Evolutionary conservation across 1,140 invertebrate genomes (phyloP), one percentile per base, ranked within the genome.

Genomic region (Orchesella cincta): DNA sequence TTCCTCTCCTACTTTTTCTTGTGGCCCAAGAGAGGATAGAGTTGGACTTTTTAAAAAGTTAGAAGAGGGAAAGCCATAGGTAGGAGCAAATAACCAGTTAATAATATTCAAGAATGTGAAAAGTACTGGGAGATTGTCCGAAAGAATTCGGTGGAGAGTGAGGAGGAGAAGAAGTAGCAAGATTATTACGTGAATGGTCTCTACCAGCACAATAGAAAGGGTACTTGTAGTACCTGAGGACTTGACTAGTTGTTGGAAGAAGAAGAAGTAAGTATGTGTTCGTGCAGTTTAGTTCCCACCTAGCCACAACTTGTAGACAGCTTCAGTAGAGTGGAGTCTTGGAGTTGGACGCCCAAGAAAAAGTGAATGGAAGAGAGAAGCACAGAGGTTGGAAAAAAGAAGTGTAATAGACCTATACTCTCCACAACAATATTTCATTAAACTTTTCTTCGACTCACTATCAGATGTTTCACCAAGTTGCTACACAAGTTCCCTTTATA

Each of bases 51-150:
- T 12, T 8, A 46, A 8, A 20, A 46, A 46, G 39, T 46, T 46
- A 20, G 39, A 46, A 20, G 39, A 8, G 39, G 39, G 20, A 46
- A 12, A 20, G 39, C 8, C 8, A 46, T 12, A 20, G 23, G 23
- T 26, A 23, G 52, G 23, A 57, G 14, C 14, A 57, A 57, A 57
- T 57, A 57, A 3, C 52, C 52, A 57, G 52, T 57, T 57, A 57
- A 57, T 57, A 57, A 57, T 57, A 57, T 57, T 57, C 52, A 57
- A 57, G 52, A 8, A 57, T 57, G 52, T 57, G 52, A 57, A 57
- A 57, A 57, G 12, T 5, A 8, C 18, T 57, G 52, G 52, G 14
- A n/a, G 52, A 14, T 14, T 57, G 52, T 57, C 52, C 52, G 23
- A 14, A 14, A 14, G 52, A 57, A 23, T 57, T 5, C 23, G 5